Evolutionary conservation across 2,888 invertebrate genomes (phyloP).

Genomic region (Strigamia crassipes): DNA sequence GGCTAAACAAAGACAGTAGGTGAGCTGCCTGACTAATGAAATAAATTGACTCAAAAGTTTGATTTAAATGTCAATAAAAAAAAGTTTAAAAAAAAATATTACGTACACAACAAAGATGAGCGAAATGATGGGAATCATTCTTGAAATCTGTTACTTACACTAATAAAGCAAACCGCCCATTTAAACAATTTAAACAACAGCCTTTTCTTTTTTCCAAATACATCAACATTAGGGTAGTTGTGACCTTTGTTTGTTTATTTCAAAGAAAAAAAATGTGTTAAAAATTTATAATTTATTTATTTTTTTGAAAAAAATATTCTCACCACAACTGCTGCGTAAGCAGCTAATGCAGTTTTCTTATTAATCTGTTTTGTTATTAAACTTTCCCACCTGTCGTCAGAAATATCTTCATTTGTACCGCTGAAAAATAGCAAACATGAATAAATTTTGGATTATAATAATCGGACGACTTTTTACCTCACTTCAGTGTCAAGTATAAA

Average conservation of each 20-base stretch:
- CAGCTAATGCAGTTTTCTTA: not conserved
- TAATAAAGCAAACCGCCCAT: not conserved
- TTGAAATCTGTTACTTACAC: not conserved
- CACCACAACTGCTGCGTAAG: not conserved
- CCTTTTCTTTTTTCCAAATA: conserved; percentile 18
- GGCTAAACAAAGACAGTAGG: too few species aligned
- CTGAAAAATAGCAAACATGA: not conserved
- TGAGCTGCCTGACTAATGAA: too few species aligned
- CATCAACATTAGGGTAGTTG: not conserved
- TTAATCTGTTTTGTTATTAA: not conserved
- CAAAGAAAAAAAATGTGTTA: too few species aligned
- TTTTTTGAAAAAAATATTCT: not conserved
- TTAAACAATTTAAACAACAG: not conserved
- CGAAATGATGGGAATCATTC: not conserved
- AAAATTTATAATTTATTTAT: not conserved
- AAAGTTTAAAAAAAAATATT: too few species aligned
- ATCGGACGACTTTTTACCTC: not conserved
- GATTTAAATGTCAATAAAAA: too few species aligned
- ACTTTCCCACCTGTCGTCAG: not conserved
- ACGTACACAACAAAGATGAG: too few species aligned
- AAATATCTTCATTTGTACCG: not conserved
- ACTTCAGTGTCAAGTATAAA: not conserved
- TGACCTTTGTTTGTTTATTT: not conserved
- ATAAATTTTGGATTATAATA: not conserved
- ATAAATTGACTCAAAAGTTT: too few species aligned